Base-by-base conservation (phyloP, 1,140 invertebrate species). In the Aphelenchoides avenae region DNA sequence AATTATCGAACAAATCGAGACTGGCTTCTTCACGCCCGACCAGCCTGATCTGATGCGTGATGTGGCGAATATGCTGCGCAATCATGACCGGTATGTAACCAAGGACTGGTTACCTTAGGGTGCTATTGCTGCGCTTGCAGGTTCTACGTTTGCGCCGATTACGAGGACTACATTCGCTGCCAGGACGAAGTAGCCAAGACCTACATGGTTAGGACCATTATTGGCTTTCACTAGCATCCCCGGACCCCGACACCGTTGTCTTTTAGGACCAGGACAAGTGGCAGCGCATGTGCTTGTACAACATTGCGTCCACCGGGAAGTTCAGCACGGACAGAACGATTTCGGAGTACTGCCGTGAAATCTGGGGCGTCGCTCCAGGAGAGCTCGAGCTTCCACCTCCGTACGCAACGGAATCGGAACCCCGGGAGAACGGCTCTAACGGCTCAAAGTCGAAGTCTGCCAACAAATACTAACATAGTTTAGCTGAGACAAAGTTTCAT, bases 221-320 rank as follows among this genome's bases (percentile, higher is more conserved):
- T n/a, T n/a, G n/a, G 71, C 53, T 24, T 34, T 39, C 22, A 24
- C 3, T 24, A 44, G n/a, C 36, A n/a, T 29, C 1, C 22, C n/a
- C 22, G 22, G 13, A 2, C 3, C 22, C n/a, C 36, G n/a, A 4
- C 15, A 40, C 51, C 15, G 30, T 2, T 20, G 20, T 15, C 13
- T 68, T 48, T 30, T 48, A 94, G 89, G 84, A 95, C 74, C 86
- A 86, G 78, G 76, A 84, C 9, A 88, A 90, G 74, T 99, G 94
- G 94, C 83, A 87, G 7, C 87, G 90, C 79, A 98, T 93, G 89
- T 85, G 86, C 43, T 88, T 97, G 56, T 79, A 87, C 68, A 99
- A 98, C 78, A 96, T 98, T 73, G 93, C 93, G 22, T 87, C 89
- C 0, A 89, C 89, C 13, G 94, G 94, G 37, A 98, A 98, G 81